phyloP scores from a whole-genome alignment of 2,888 invertebrate species.

The Tanytarsus gracilentus region DNA sequence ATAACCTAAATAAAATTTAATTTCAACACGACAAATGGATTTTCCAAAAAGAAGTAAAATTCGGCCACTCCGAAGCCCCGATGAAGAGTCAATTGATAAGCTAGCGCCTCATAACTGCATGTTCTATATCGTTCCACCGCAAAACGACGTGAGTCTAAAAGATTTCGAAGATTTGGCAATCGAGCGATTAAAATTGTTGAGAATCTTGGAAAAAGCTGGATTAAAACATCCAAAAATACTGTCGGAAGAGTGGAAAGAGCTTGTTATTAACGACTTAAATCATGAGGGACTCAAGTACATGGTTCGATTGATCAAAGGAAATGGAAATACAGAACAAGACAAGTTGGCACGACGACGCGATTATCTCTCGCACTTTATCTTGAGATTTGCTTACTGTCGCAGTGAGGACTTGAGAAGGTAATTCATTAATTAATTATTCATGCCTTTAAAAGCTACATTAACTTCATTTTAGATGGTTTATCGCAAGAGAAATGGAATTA shows the following conservation, averaged over 20 bases:
- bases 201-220: constrained; percentile 65
- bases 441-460: neutral
- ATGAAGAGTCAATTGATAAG: constrained; percentile 10
- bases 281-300: constrained; percentile 60
- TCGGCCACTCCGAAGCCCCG: neutral
- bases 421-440: neutral
- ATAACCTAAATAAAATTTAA: neutral
- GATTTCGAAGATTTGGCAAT: constrained; percentile 84
- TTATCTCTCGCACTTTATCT: constrained; percentile 86
- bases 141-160: constrained; percentile 59
- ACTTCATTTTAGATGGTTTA: constrained; percentile 59
- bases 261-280: constrained; percentile 54
- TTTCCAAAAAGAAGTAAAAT: constrained; percentile 23
- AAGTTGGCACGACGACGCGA: constrained; percentile 64
- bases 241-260: constrained; percentile 59
- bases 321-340: constrained; percentile 51
- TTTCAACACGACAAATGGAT: constrained; percentile 15
- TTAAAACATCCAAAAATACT: constrained; percentile 53
- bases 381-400: constrained; percentile 83
- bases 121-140: constrained; percentile 70
- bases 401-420: constrained; percentile 65
- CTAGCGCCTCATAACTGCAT: constrained; percentile 58
- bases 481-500: constrained; percentile 78
- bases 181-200: constrained; percentile 70
- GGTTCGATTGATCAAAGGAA: constrained; percentile 51